phyloP scores from a whole-genome alignment of 2,113 vertebrate species.

The Zootoca vivipara region DNA sequence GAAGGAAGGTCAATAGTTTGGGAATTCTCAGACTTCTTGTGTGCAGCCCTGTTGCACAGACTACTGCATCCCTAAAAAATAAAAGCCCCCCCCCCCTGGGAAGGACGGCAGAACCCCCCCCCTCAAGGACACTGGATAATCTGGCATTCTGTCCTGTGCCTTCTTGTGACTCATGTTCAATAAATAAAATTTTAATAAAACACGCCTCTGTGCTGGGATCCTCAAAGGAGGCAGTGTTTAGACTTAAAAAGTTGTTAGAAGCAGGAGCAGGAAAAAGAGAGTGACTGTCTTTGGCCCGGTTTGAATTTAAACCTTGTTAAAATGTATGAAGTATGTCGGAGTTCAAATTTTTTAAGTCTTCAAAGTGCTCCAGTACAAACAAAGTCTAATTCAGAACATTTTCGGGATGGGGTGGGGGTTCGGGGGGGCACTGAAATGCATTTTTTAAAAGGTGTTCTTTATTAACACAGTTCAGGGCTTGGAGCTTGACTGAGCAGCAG shows the following conservation, averaged over 20 bases:
- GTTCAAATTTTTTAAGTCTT: conserved; percentile 60
- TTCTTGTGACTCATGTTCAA: conserved; percentile 58
- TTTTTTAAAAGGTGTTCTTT: conserved; percentile 58
- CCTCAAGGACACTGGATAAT: conserved; percentile 38
- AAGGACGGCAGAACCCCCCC: too few species aligned
- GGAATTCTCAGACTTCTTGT: accelerated
- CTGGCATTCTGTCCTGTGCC: conserved; percentile 55
- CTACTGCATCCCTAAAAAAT: neutral
- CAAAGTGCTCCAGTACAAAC: conserved; percentile 66
- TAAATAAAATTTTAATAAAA: conserved; percentile 65
- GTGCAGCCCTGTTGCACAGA: accelerated
- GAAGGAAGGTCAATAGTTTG: accelerated
- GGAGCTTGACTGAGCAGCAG: conserved; percentile 38
- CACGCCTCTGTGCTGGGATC: conserved; percentile 54
- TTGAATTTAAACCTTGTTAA: conserved; percentile 71
- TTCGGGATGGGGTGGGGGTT: neutral
- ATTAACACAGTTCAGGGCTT: conserved; percentile 51
- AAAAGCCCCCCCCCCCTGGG: neutral
- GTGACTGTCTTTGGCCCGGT: conserved; percentile 39
- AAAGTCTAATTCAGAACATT: conserved; percentile 66
- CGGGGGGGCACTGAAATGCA: conserved; percentile 44
- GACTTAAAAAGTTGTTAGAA: conserved; percentile 39
- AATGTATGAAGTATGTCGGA: conserved; percentile 62
- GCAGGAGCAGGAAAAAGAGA: neutral
- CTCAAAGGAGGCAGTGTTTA: conserved; percentile 59